Base-by-base conservation (phyloP, 2,113 vertebrate genomes). In the Cairina moschata region DNA sequence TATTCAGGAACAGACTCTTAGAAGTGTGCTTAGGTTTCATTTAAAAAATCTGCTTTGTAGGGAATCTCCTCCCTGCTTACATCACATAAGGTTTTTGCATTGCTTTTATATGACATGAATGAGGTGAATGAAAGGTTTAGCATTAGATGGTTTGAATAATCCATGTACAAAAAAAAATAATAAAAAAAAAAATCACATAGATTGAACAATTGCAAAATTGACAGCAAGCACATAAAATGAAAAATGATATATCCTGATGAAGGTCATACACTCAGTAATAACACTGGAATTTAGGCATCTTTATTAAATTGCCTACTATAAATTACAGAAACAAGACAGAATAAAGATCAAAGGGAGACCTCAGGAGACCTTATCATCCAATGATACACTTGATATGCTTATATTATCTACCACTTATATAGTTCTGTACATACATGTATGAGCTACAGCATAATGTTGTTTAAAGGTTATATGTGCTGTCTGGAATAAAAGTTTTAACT, bases 401-500 rank as follows among this genome's bases (percentile, higher is more conserved):
- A 6, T 17, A 69, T 69, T 65, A 81, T 26, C 18, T 77, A 74
- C 8, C 13, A 32, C 23, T 66, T 62, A 66, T 8, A 11, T 56
- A 77, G 66, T 44, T 32, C 40, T 76, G 17, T 44, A 46, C 7
- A 55, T 20, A 40, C 40, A 40, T 40, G 40, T 40, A 26, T 28
- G 18, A 73, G 12, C 11, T 73, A 56, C 10, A n/a, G 14, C 48
- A 25, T 7, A 52, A 14, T n/a, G 36, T 20, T 65, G 1, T 17
- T 83, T 77, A 54, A 48, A 81, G 20, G 8, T 36, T 75, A 83
- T 88, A 80, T 17, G 21, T 68, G 17, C 29, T 63, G 62, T 71
- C 48, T 71, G 11, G n/a, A 90, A 86, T 75, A 91, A 80, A 83
- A 91, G 11, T 17, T 86, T 96, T 88, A 88, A 69, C 73, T 44